Base-by-base conservation (phyloP, 2,888 invertebrate species). In the Frankliniella intonsa region DNA sequence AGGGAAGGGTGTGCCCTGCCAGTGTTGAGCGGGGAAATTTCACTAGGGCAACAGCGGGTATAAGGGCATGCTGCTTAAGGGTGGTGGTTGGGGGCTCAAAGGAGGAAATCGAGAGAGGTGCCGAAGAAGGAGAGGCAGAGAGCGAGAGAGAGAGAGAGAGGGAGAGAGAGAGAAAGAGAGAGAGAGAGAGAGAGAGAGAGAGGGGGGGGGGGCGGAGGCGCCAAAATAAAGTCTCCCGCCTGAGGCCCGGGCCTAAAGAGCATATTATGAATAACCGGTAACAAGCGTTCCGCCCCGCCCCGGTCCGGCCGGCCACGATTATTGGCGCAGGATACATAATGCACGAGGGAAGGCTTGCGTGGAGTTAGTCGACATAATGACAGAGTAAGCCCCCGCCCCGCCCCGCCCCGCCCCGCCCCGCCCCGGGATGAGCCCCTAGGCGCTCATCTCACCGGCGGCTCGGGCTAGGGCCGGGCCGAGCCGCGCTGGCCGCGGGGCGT, bases 211-310 rank as follows among this genome's bases (percentile, higher is more conserved):
- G 38, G 38, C 38, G 38, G 38, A 38, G 38, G 38, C 38, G 38
- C 38, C 2, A 1, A 55, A 55, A 55, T 12, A 17, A 55, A 55
- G 17, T 55, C 55, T 17, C 55, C 5, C 14, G 55, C 17, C 55
- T 55, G 55, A 55, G 62, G 62, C 38, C 5, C 55, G 62, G 69
- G 69, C 69, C 25, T 22, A 76, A 76, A 76, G 69, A 76, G 25
- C 69, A 76, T 25, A 25, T 25, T 25, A 76, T 76, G 69, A 76
- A 76, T 76, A 76, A 76, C 69, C 69, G 3, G 69, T 76, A 76
- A 76, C 25, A 22, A 76, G 25, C 22, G 69, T 22, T 25, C 12
- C 69, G 10, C 69, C 22, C 22, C 69, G 10, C 69, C 22, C 22
- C 69, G 22, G 69, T 17, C 55, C 55, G 55, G 9, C 10, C 10